These are phyloP conservation scores for Orchesellides sinensis DNA, from an alignment of 2,888 invertebrate species.

Conservation along the genomic window DNA sequence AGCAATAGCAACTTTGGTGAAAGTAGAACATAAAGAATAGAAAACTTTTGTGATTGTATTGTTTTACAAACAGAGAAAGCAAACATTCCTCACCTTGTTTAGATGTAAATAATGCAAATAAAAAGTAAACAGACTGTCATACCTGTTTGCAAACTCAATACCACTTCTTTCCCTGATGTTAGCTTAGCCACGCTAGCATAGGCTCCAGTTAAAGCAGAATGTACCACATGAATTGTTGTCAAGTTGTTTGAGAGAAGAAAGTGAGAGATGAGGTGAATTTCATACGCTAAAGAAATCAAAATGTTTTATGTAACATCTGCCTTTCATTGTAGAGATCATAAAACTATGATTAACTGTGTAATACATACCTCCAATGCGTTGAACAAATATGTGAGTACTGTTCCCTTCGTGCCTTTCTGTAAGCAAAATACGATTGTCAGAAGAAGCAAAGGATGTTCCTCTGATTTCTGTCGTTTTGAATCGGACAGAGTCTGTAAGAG, in stretches of 20 bases:
- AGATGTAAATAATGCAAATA: too few relatives aligned
- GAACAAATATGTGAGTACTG: conserved; percentile 57
- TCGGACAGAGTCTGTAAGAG: conserved; percentile 46
- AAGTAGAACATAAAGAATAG: too few relatives aligned
- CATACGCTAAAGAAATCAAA: conserved; percentile 43
- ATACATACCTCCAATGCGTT: conserved; percentile 37
- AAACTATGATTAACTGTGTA: not conserved
- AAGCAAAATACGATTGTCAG: conserved; percentile 52
- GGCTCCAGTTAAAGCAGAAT: conserved; percentile 44
- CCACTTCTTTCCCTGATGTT: conserved; percentile 35
- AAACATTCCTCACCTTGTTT: too few relatives aligned
- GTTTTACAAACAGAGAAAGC: too few relatives aligned
- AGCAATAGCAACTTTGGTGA: too few relatives aligned
- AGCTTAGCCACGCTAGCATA: conserved; percentile 48
- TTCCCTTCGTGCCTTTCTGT: conserved; percentile 53
- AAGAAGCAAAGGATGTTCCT: conserved; percentile 42
- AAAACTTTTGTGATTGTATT: too few relatives aligned
- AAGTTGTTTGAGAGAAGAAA: conserved; percentile 48
- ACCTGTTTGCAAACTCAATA: conserved; percentile 58
- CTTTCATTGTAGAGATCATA: too few relatives aligned
- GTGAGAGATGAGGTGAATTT: conserved; percentile 48
- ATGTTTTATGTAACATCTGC: not conserved
- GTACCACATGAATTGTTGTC: conserved; percentile 35
- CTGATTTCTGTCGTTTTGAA: conserved; percentile 51
- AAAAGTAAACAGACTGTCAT: too few relatives aligned